Conservation (phyloP, 1,140 invertebrate genomes). For the Reticulitermes speratus region DNA sequence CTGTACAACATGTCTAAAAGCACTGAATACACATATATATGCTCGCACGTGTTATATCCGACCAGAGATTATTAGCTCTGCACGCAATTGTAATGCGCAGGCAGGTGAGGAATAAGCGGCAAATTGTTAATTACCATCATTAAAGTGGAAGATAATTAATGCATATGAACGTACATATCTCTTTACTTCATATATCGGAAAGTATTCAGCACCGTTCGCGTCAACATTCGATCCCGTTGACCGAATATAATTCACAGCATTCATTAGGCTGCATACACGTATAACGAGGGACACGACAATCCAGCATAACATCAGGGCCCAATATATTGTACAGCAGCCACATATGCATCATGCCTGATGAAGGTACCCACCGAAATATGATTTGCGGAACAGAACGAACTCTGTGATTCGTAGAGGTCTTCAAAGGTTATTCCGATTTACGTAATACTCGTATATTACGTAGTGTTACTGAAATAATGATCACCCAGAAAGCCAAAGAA, state of each 20-base stretch:
- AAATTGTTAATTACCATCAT: constrained; percentile 3
- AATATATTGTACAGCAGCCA: background rate
- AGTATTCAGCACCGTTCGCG: background rate
- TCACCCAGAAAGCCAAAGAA: too few species aligned
- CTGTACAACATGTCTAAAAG: too few species aligned
- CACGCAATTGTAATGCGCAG: background rate
- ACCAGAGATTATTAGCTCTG: background rate
- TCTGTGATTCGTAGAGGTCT: too few species aligned
- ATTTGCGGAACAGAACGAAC: background rate
- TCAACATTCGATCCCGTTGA: background rate
- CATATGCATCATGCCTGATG: background rate
- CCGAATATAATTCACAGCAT: background rate
- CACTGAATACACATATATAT: too few species aligned
- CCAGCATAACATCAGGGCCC: background rate
- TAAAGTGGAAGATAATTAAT: background rate
- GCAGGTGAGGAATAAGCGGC: background rate
- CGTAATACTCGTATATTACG: too few species aligned
- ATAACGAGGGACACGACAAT: background rate
- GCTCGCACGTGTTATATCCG: too few species aligned
- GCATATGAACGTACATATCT: background rate
- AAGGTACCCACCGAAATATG: background rate
- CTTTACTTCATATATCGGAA: background rate
- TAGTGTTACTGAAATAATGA: too few species aligned
- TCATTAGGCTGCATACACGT: background rate
- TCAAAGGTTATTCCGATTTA: too few species aligned